Conservation (phyloP, 2,888 invertebrate species). For the Ischnus inquisitorius region DNA sequence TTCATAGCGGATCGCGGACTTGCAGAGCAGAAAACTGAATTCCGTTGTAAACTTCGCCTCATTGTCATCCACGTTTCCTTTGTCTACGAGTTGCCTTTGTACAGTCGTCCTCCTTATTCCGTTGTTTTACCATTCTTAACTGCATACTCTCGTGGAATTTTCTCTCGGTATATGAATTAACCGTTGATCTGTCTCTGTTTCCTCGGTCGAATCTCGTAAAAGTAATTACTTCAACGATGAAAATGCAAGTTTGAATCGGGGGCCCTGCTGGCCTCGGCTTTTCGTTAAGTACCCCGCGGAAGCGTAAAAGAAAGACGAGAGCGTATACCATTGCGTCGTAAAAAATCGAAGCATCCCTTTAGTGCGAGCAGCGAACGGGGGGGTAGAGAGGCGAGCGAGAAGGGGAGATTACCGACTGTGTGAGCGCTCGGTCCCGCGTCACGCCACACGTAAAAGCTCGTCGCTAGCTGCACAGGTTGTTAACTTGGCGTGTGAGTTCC, state of each 20-base stretch:
- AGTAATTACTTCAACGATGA: neutral
- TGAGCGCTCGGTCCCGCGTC: constrained; percentile 50
- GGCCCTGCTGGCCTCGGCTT: neutral
- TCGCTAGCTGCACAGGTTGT: constrained; percentile 50
- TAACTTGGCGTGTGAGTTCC: constrained; percentile 53
- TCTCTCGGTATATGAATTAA: neutral
- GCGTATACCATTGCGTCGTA: constrained; percentile 32
- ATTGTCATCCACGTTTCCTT: too few relatives aligned
- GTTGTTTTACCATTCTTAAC: too few relatives aligned
- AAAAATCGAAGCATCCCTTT: constrained; percentile 54
- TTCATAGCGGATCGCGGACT: too few relatives aligned
- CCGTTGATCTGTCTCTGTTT: neutral
- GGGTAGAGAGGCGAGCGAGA: neutral
- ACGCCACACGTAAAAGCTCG: constrained; percentile 59
- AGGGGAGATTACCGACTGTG: neutral
- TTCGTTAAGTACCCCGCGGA: constrained; percentile 11
- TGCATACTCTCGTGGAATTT: neutral
- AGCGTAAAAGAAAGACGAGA: constrained; percentile 33
- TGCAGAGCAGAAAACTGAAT: too few relatives aligned
- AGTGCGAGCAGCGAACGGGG: constrained; percentile 36
- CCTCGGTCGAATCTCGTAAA: neutral
- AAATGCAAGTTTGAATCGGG: constrained; percentile 9
- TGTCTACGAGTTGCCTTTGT: too few relatives aligned
- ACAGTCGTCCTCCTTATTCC: too few relatives aligned
- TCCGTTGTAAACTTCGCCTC: too few relatives aligned